Conservation (phyloP, 2,797 vertebrate genomes). For the Helarctos malayanus region DNA sequence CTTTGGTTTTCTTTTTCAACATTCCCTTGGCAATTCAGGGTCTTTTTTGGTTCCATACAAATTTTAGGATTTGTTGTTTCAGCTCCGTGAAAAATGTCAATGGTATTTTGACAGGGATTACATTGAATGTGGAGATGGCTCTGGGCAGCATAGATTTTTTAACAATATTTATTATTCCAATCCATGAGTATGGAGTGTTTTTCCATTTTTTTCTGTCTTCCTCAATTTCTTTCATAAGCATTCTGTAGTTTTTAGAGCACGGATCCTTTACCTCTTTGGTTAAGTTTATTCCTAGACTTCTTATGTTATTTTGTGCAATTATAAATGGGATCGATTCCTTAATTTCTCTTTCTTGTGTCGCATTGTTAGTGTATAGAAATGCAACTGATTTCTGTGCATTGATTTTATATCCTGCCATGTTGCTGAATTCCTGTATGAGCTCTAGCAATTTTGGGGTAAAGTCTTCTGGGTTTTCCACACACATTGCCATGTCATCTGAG, state of each 20-base stretch:
- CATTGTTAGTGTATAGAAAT: background rate
- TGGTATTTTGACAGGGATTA: no score
- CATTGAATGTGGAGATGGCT: no score
- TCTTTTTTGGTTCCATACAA: background rate
- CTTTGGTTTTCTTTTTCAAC: background rate
- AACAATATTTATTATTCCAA: background rate
- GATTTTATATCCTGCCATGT: no score
- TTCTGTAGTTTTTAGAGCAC: background rate
- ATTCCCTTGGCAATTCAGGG: background rate
- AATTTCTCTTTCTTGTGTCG: no score
- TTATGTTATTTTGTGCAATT: background rate
- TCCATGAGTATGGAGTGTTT: background rate
- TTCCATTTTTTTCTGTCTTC: background rate
- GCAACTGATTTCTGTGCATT: no score
- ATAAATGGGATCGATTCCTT: no score
- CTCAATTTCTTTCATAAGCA: background rate
- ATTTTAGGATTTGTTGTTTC: background rate
- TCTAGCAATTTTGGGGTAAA: no score
- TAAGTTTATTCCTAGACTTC: background rate
- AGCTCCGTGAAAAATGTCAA: no score
- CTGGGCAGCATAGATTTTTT: background rate
- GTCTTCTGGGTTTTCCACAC: no score
- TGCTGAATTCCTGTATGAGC: no score
- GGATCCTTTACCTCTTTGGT: background rate
- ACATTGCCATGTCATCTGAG: no score